Percentiles rank a stretch among this genome's conserved stretches.
Evolutionary conservation across 2,113 vertebrate species (phyloP).

Genomic region (Hydrolagus affinis): DNA sequence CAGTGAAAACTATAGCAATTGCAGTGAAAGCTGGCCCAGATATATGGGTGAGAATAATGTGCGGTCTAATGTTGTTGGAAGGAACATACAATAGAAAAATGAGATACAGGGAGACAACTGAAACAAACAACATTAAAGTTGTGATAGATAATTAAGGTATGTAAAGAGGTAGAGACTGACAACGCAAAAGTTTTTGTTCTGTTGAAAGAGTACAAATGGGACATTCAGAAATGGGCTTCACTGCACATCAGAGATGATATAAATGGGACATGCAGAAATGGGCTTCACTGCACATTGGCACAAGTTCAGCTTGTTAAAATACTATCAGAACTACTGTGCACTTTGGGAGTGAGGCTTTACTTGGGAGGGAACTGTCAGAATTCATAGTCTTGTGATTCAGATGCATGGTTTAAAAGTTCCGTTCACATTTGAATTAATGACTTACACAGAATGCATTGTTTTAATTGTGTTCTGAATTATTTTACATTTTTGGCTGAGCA

Average conservation of each 20-base stretch:
- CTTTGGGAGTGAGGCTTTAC: conserved; percentile 3
- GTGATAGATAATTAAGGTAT: background rate
- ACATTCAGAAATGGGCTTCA: too few species aligned
- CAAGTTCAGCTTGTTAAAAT: background rate
- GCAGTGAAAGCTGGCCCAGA: too few species aligned
- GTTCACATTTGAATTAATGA: background rate
- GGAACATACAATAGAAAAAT: too few species aligned
- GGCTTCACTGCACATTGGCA: background rate
- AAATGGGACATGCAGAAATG: background rate
- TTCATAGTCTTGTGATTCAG: background rate
- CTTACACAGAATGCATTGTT: background rate
- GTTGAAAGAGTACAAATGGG: background rate
- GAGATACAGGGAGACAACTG: too few species aligned
- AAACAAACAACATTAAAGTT: background rate
- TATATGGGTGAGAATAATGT: too few species aligned
- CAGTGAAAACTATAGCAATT: too few species aligned
- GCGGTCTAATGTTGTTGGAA: too few species aligned
- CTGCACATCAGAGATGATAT: background rate
- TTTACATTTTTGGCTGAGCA: background rate
- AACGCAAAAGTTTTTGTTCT: background rate
- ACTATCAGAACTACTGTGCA: background rate
- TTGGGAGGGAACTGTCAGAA: background rate
- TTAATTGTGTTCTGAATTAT: background rate
- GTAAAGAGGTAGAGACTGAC: background rate
- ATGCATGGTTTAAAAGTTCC: background rate